phyloP scores from a whole-genome alignment of 2,888 invertebrate species.

The Isoperla grammatica region DNA sequence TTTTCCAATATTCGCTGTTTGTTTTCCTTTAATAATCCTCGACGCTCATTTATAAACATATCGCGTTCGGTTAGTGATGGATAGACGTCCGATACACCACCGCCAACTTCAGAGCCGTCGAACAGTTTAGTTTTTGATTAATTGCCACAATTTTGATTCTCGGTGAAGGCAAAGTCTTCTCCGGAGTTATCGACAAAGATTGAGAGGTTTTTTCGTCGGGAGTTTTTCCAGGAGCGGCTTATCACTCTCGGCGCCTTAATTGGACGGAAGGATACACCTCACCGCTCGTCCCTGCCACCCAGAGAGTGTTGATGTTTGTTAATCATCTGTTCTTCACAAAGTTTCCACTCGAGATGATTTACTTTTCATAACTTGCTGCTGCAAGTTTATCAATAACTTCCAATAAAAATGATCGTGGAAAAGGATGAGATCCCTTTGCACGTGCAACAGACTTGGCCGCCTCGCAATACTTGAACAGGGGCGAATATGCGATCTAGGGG shows the following conservation, averaged over 20 bases:
- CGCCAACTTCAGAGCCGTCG: background rate
- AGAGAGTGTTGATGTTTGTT: constrained; percentile 21
- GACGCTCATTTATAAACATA: constrained; percentile 19
- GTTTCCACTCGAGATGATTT: background rate
- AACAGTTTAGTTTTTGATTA: constrained; percentile 27
- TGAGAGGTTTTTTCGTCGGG: constrained; percentile 24
- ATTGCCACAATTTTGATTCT: constrained; percentile 29
- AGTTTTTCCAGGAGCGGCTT: constrained; percentile 7
- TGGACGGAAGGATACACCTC: constrained; percentile 15
- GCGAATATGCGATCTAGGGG: no score
- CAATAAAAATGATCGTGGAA: no score
- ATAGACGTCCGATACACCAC: constrained; percentile 7
- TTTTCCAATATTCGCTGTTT: constrained; percentile 21
- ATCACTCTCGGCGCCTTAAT: constrained; percentile 26
- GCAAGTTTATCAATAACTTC: constrained; percentile 5
- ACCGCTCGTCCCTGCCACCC: background rate
- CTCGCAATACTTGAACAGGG: no score
- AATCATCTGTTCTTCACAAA: constrained; percentile 13
- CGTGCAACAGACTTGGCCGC: no score
- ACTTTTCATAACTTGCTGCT: background rate
- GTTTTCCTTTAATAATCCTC: constrained; percentile 21
- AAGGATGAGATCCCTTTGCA: background rate
- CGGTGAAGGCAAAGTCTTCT: constrained; percentile 23
- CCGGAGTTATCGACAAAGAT: constrained; percentile 28
- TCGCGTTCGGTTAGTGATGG: constrained; percentile 7